Conservation (phyloP, 2,113 vertebrate species). For the Rhea americana region DNA sequence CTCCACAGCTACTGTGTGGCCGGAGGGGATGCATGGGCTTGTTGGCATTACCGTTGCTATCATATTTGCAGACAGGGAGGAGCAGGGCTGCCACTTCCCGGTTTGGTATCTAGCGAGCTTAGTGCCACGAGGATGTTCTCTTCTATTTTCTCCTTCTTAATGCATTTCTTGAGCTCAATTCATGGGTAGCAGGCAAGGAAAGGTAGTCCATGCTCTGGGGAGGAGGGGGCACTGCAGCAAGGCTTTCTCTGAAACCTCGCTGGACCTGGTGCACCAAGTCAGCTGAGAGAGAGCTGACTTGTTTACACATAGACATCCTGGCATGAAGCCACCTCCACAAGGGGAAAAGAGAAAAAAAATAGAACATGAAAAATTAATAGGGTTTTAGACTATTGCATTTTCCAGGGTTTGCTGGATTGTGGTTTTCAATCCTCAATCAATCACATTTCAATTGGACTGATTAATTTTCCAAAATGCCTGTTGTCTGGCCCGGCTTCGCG, state of each 20-base stretch:
- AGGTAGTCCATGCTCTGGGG: not conserved
- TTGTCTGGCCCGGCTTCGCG: not conserved
- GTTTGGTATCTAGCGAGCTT: not conserved
- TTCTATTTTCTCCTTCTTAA: not conserved
- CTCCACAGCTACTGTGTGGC: accelerated
- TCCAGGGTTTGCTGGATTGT: constrained; percentile 14
- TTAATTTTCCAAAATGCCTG: constrained; percentile 26
- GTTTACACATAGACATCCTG: not conserved
- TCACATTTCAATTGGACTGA: constrained; percentile 38
- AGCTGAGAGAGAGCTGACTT: not conserved
- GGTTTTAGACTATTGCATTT: constrained; percentile 56
- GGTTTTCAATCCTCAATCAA: constrained; percentile 48
- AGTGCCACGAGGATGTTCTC: not conserved
- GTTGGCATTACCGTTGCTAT: accelerated
- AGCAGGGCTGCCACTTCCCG: not conserved
- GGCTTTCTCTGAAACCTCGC: not conserved
- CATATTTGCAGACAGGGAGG: not conserved
- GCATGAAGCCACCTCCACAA: not conserved
- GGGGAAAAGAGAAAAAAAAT: not conserved
- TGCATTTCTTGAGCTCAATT: not conserved
- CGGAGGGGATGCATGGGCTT: accelerated
- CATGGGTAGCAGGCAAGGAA: not conserved
- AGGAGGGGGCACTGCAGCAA: not conserved
- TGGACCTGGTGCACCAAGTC: not conserved
- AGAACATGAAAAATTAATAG: constrained; percentile 59